Base-by-base conservation (phyloP, 2,888 invertebrate species). In the Lamproptera curius region DNA sequence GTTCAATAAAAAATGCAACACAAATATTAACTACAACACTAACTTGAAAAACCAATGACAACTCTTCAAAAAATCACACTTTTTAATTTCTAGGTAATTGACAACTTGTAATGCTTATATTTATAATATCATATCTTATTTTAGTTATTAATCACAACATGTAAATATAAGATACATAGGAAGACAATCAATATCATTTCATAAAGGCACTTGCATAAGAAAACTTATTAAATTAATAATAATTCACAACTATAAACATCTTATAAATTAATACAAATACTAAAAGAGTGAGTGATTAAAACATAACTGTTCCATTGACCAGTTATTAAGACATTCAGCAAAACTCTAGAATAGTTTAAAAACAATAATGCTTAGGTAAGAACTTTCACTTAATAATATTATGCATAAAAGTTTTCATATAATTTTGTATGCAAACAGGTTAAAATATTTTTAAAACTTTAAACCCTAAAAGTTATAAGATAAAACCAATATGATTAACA, bases 81-180 rank as follows among this genome's bases (percentile, higher is more conserved):
- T 28, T 28, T 2, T 28, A 28, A 20, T 20, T 28, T 10, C n/a
- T n/a, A n/a, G n/a, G n/a, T n/a, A n/a, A 28, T 28, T 28, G 10
- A 10, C 10, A 10, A 10, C 9, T 10, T 2, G 10, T 10, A 28
- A 28, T 28, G 20, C 28, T 28, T 23, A 39, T 26, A 38, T 34
- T 31, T 38, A 38, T 48, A 47, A 36, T 42, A 31, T 46, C 31
- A n/a, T 10, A 17, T 49, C 35, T 16, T 44, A 26, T 41, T 16
- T 11, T 23, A n/a, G n/a, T n/a, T n/a, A 45, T 26, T 45, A 44
- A 26, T 50, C 45, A 45, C 37, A 45, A 45, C 40, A 45, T 37
- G 20, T 37, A 44, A n/a, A 40, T 14, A 35, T 16, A 50, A 50
- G 50, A 46, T 46, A 46, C 50, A 38, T 35, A n/a, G 46, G 50